Percentiles rank a stretch among this genome's conserved stretches.
Evolutionary conservation across 2,888 invertebrate species (phyloP).

Genomic region (Laothoe populi): DNA sequence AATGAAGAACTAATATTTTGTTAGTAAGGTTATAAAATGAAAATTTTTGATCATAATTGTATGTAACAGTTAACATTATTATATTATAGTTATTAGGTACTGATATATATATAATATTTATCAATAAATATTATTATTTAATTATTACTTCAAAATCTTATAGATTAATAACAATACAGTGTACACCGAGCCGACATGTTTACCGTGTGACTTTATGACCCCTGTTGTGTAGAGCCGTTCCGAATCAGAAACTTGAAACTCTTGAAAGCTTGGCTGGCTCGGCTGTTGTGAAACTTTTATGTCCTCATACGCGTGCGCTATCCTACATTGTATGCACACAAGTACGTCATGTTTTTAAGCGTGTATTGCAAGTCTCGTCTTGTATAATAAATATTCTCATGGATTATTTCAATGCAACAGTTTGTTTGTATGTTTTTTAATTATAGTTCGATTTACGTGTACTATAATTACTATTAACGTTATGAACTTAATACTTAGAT

Average conservation of each 20-base stretch:
- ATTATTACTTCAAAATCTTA: not conserved
- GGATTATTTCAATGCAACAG: not conserved
- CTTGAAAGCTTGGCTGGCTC: conserved; percentile 24
- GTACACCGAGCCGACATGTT: not conserved
- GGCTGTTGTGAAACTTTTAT: conserved; percentile 26
- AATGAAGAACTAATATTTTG: too few species aligned
- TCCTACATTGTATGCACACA: conserved; percentile 7
- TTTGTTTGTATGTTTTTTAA: not conserved
- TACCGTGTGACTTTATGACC: conserved; percentile 26
- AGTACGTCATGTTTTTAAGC: not conserved
- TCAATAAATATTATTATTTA: too few species aligned
- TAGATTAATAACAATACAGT: not conserved
- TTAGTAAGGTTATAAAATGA: too few species aligned
- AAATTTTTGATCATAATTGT: too few species aligned
- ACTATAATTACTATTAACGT: too few species aligned
- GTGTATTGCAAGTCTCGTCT: conserved; percentile 1
- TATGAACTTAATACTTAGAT: too few species aligned
- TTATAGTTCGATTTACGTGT: not conserved
- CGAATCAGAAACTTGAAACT: conserved; percentile 27
- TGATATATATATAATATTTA: too few species aligned
- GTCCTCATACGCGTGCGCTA: conserved; percentile 16
- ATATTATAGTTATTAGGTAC: too few species aligned
- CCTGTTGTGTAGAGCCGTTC: conserved; percentile 17
- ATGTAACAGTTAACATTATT: too few species aligned
- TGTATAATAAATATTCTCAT: conserved; percentile 5